phyloP scores from a whole-genome alignment of 2,797 vertebrate species.

The Cossypha niveicapilla region DNA sequence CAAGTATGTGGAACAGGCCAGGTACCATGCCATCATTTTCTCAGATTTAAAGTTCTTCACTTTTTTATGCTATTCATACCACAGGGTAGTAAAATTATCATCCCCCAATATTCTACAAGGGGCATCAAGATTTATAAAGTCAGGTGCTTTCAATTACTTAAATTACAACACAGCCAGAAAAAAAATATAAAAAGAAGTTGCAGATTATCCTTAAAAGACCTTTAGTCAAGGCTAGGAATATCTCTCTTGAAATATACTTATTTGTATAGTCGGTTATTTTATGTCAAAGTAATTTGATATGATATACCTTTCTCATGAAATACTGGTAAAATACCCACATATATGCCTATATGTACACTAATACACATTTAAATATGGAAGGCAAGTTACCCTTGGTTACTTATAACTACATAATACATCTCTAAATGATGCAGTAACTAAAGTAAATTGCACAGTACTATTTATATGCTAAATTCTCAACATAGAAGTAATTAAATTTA shows the following conservation, averaged over 20 bases:
- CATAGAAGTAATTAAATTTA: background rate
- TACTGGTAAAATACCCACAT: background rate
- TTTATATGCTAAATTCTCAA: background rate
- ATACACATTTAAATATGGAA: background rate
- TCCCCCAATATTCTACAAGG: background rate
- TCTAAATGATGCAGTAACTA: background rate
- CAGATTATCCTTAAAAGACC: background rate
- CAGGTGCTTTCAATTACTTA: background rate
- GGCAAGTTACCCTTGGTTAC: background rate
- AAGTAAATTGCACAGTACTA: background rate
- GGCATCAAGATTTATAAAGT: background rate
- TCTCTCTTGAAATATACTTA: background rate
- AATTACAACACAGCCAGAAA: background rate
- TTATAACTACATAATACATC: background rate
- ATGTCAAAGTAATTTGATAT: background rate
- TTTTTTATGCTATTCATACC: background rate
- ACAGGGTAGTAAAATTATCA: background rate
- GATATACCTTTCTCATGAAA: background rate
- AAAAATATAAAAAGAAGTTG: background rate
- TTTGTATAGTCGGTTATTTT: background rate
- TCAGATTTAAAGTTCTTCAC: background rate
- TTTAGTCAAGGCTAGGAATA: background rate
- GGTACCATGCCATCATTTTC: background rate
- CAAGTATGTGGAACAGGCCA: background rate
- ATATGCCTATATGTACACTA: background rate